Evolutionary conservation across 2,888 invertebrate species (phyloP).

Genomic region (Noctua janthina): DNA sequence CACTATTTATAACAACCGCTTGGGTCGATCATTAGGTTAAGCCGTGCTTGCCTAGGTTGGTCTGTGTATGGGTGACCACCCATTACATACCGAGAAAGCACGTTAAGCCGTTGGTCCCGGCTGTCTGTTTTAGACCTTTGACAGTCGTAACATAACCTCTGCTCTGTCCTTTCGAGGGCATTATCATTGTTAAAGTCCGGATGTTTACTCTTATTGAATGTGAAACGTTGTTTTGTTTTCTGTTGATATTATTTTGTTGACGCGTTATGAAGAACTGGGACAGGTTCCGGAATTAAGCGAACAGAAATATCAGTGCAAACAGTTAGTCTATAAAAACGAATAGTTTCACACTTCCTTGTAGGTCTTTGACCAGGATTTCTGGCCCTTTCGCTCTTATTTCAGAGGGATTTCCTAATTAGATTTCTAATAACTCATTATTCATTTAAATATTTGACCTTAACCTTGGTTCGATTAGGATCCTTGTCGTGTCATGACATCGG

Average conservation of each 20-base stretch:
- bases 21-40: too few relatives aligned
- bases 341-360: slow-evolving; percentile 7
- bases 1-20: too few relatives aligned
- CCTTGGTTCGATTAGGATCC: slow-evolving; percentile 22
- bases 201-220: neutral
- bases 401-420: slow-evolving; percentile 6
- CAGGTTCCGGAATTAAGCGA: neutral
- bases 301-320: neutral
- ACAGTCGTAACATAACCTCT: neutral
- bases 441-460: slow-evolving; percentile 2
- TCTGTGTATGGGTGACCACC: too few relatives aligned
- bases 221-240: neutral
- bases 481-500: slow-evolving; percentile 15
- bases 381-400: neutral
- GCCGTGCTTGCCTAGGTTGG: too few relatives aligned
- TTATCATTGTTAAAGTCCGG: neutral
- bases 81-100: too few relatives aligned
- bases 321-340: neutral
- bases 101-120: too few relatives aligned
- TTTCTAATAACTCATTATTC: slow-evolving; percentile 3
- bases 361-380: slow-evolving; percentile 32
- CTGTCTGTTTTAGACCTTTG: too few relatives aligned
- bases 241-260: too few relatives aligned
- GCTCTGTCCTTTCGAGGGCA: neutral
- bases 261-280: neutral